Conservation (phyloP, 2,113 vertebrate species). For the Otus sunia region DNA sequence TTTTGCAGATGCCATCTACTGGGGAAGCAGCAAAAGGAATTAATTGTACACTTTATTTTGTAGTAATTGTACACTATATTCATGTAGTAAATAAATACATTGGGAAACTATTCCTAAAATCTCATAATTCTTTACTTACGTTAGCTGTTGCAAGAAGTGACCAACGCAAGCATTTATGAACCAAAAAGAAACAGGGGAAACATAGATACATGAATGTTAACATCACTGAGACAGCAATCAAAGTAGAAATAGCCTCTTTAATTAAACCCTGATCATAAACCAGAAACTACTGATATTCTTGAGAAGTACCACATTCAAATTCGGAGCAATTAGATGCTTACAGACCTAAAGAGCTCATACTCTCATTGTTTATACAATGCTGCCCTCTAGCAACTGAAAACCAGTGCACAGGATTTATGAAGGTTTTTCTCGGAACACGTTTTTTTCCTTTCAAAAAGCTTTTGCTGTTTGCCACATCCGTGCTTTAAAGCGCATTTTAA, state of each 20-base stretch:
- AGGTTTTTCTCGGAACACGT: not conserved
- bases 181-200: not conserved
- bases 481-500: not conserved
- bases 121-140: not conserved
- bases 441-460: not conserved
- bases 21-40: not conserved
- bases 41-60: not conserved
- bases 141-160: not conserved
- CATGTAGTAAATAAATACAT: not conserved
- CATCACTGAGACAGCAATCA: not conserved
- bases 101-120: not conserved
- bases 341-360: not conserved
- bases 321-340: not conserved
- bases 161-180: not conserved
- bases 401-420: not conserved
- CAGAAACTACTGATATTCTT: not conserved
- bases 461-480: not conserved
- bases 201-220: not conserved
- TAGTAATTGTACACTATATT: not conserved
- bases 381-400: constrained; percentile 58
- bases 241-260: not conserved
- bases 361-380: constrained; percentile 9
- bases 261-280: not conserved
- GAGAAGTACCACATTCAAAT: not conserved
- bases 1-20: not conserved